These are phyloP conservation scores for Ryuthela nishihirai DNA, from an alignment of 2,888 invertebrate species.

Conservation along the genomic window DNA sequence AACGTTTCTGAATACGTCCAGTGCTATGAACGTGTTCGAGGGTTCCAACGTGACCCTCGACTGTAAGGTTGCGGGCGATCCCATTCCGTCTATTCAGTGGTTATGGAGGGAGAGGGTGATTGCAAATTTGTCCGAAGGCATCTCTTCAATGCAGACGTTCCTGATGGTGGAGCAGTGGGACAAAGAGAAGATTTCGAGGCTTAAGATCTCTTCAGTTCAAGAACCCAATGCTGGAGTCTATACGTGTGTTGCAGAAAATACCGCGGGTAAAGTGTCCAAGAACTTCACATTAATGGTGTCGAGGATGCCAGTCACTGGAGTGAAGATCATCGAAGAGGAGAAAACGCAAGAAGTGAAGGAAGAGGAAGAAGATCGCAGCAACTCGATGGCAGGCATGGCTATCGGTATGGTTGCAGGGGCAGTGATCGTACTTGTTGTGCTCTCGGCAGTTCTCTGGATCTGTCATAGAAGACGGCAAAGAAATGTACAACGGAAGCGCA, in stretches of 20 bases:
- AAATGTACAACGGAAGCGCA: conserved; percentile 23
- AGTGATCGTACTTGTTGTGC: conserved; percentile 25
- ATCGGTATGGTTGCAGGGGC: conserved; percentile 35
- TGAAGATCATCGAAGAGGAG: conserved; percentile 35
- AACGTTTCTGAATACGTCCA: conserved; percentile 37
- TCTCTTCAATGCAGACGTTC: conserved; percentile 36
- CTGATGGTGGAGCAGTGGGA: conserved; percentile 27
- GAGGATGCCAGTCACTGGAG: conserved; percentile 33
- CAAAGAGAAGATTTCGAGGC: conserved; percentile 27
- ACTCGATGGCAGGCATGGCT: conserved; percentile 34
- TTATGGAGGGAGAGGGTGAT: conserved; percentile 36
- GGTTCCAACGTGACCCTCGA: conserved; percentile 38
- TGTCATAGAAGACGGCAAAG: conserved; percentile 26
- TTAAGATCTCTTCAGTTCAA: conserved; percentile 37
- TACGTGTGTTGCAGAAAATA: conserved; percentile 33
- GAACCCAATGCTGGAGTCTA: conserved; percentile 38
- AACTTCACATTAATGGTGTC: conserved; percentile 37
- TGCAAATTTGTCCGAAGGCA: conserved; percentile 34
- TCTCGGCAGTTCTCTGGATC: conserved; percentile 26
- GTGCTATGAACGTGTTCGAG: conserved; percentile 38
- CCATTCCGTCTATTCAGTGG: conserved; percentile 40
- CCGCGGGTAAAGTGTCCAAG: conserved; percentile 33
- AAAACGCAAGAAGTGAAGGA: conserved; percentile 39
- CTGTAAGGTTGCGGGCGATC: conserved; percentile 37
- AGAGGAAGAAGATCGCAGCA: conserved; percentile 29